Percentiles rank a stretch among this genome's conserved stretches.
Conservation (phyloP, 2,113 vertebrate species). For the Oreochromis niloticus region DNA sequence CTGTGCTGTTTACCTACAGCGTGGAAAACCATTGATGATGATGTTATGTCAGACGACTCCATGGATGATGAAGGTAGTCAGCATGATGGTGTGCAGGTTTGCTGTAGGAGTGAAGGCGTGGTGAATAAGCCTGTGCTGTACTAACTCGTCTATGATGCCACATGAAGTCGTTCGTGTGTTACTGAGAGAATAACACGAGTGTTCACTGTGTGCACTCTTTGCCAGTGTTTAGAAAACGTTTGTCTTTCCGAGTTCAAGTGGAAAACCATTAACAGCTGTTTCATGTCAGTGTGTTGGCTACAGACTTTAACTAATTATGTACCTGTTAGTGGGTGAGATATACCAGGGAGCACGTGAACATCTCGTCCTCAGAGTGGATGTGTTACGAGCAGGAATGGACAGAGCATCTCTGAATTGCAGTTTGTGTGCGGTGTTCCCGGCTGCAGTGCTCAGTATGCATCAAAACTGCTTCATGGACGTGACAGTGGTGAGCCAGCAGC, state of each 20-base stretch:
- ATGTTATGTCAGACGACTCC: constrained; percentile 76
- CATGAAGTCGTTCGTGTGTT: background rate
- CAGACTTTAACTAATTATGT: rapidly evolving
- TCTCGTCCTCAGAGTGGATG: background rate
- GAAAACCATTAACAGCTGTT: background rate
- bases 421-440: background rate
- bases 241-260: background rate
- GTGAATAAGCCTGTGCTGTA: background rate
- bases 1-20: constrained; percentile 42
- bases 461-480: rapidly evolving
- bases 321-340: rapidly evolving
- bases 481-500: background rate
- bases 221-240: background rate
- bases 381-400: rapidly evolving
- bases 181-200: background rate
- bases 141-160: background rate
- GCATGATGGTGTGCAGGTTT: background rate
- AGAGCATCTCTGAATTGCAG: rapidly evolving
- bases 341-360: background rate
- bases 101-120: background rate
- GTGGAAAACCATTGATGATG: constrained; percentile 71
- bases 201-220: background rate
- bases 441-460: rapidly evolving
- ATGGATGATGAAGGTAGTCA: constrained; percentile 71
- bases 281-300: background rate